Evolutionary conservation across 2,113 vertebrate genomes (phyloP).

Genomic region (Jacana jacana): DNA sequence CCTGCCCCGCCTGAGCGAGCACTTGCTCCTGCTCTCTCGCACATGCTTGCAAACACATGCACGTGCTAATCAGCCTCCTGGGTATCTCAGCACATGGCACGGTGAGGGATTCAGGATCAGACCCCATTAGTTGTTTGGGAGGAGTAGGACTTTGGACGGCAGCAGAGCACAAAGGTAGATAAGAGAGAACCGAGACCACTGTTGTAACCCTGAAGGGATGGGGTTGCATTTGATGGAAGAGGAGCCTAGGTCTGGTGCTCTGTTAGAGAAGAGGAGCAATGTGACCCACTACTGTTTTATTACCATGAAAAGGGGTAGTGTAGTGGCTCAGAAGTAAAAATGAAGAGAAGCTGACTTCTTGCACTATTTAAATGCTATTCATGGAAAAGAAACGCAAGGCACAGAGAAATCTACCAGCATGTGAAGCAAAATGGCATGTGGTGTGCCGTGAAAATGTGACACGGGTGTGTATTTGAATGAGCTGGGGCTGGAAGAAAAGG

Average conservation of each 20-base stretch:
- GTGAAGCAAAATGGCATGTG: not conserved
- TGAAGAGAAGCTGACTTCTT: not conserved
- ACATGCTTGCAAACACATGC: fast-evolving
- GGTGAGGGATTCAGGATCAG: not conserved
- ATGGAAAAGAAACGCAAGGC: not conserved
- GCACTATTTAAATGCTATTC: not conserved
- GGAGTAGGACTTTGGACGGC: not conserved
- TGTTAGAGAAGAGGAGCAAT: not conserved
- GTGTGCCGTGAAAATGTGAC: not conserved
- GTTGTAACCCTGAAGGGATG: not conserved
- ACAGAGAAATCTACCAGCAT: not conserved
- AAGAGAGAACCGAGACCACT: not conserved
- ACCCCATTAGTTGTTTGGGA: not conserved
- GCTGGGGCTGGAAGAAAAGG: not conserved
- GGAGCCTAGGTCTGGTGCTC: not conserved
- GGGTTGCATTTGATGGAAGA: not conserved
- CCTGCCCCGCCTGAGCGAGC: not conserved
- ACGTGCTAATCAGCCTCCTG: not conserved
- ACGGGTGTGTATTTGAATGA: not conserved
- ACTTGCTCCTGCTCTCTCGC: not conserved
- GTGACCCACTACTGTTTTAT: not conserved
- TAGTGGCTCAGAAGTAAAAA: not conserved
- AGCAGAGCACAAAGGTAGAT: not conserved
- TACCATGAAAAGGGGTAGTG: not conserved
- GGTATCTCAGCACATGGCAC: not conserved